Evolutionary conservation across 2,888 invertebrate species (phyloP), one percentile per base, ranked within the genome.

Genomic region (Microchrysa polita): DNA sequence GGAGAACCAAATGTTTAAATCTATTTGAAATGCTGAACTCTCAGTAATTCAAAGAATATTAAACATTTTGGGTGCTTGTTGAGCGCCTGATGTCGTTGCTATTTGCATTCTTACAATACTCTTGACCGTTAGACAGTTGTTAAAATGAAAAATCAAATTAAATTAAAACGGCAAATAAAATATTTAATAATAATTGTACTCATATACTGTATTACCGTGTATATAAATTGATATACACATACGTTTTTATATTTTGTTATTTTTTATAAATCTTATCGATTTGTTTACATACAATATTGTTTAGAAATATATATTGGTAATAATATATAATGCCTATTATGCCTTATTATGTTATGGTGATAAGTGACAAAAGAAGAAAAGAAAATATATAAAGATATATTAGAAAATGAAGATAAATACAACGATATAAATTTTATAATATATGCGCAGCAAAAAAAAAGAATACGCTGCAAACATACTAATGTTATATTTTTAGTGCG

Each of bases 311-410:
- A n/a, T n/a, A 34, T 34, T 34, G 2, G 27, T 5, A 34, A 34
- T 34, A 7, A 34, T 2, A n/a, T n/a, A 73, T 55, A 71, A 75
- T 71, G 75, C 75, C 75, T 75, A 72, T 75, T 75, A 75, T 75
- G 75, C 75, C 75, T 75, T 75, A 75, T 75, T 75, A 71, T 57
- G 75, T 75, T 73, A 75, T 40, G 69, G 40, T 14, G 65, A 69
- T 10, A 57, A 57, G 71, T 67, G 42, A 72, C 7, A 16, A n/a
- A n/a, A n/a, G n/a, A n/a, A n/a, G n/a, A n/a, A n/a, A n/a, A n/a
- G n/a, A n/a, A n/a, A n/a, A 63, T 61, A 63, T 53, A 20, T 52
- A 67, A n/a, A 44, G 2, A 42, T 48, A 48, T 48, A n/a, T 34
- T 34, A 7, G 7, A n/a, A 34, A 34, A 34, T 34, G 7, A 34